Evolutionary conservation across 2,797 vertebrate species (phyloP), one percentile per base, ranked within the genome.

Genomic region (Typhlichthys subterraneus): DNA sequence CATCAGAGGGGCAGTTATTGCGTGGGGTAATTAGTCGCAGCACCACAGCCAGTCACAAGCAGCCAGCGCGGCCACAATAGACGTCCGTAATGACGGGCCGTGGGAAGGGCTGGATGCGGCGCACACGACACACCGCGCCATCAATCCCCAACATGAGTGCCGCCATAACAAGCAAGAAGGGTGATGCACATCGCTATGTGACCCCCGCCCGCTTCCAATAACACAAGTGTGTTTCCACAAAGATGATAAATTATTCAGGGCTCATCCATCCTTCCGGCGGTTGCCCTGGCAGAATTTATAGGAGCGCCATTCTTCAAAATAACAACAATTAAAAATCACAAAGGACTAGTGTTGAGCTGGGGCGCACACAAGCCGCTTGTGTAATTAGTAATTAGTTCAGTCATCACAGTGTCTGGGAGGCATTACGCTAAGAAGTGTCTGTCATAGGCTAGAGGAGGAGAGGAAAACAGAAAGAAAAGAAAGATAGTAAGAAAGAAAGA

Each of bases 211-310:
- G 56, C 73, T 84, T 61, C 38, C 38, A 42, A 55, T 81, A 86
- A 75, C 38, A 84, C 54, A 84, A 89, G 84, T 84, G 88, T 89
- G 91, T 93, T 95, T 92, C 92, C 93, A 93, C 93, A 97, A 95
- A 93, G 91, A 89, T 88, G 78, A 93, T 97, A 91, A 96, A 98
- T 96, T 95, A 96, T 97, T 97, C 94, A 97, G 94, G 81, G 85
- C 78, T 88, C 93, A 91, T 93, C 90, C 92, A 92, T 92, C 90
- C 92, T 87, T 81, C 84, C 11, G 17, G 53, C 76, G 77, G 67
- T 83, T 80, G 84, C 89, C 88, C 82, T 85, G 91, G 91, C 89
- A 88, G 84, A 90, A 95, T 95, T 94, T 94, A 94, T 91, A 77
- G 88, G n/a, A 64, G 87, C 82, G 45, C 82, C 89, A 92, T 94